Percentiles rank a stretch among this genome's conserved stretches.
These are phyloP conservation scores for Ceratosolen solmsi DNA, from an alignment of 1,140 invertebrate species.

Conservation along the genomic window DNA sequence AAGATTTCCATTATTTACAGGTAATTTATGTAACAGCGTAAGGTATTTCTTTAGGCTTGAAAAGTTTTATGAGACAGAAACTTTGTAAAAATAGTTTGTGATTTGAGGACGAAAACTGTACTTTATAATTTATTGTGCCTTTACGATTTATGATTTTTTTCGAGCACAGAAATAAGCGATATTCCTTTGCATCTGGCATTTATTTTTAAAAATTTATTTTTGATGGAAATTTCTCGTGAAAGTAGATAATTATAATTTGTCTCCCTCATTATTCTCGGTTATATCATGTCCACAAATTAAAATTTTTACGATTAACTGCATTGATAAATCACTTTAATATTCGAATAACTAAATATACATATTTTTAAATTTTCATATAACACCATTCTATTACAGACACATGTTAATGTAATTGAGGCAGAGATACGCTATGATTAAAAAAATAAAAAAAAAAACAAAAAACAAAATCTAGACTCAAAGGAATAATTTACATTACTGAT, in stretches of 20 bases:
- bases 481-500: constrained; percentile 11
- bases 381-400: neutral
- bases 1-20: neutral
- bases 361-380: constrained; percentile 13
- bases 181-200: constrained; percentile 9
- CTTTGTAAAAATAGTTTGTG: constrained; percentile 24
- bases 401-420: neutral
- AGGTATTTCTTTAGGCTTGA: neutral
- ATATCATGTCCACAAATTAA: neutral
- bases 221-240: constrained; percentile 13
- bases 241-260: constrained; percentile 12
- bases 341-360: neutral
- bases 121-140: constrained; percentile 24
- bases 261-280: neutral
- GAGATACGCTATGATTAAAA: too few species aligned
- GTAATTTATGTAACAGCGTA: constrained; percentile 36
- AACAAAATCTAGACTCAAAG: neutral
- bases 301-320: neutral
- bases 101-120: constrained; percentile 12
- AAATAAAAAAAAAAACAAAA: neutral
- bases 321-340: constrained; percentile 19
- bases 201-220: constrained; percentile 32
- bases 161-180: neutral
- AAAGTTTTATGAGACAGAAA: constrained; percentile 10
- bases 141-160: constrained; percentile 33